Evolutionary conservation across 2,113 vertebrate species (phyloP), one percentile per base, ranked within the genome.

Genomic region (Coptodon bakossiorum): DNA sequence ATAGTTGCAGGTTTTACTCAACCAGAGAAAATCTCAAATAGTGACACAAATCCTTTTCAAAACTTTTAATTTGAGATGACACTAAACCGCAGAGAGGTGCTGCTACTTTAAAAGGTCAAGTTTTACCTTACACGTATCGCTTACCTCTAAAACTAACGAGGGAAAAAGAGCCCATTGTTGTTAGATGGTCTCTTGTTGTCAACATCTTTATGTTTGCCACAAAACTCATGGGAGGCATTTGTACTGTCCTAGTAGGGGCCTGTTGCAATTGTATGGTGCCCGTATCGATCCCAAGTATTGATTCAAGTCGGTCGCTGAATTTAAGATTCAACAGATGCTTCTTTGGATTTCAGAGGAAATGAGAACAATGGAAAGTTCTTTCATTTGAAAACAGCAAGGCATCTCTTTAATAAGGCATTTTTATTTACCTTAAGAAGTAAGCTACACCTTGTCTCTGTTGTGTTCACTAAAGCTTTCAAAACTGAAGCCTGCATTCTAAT

Each of bases 221-320:
- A 93, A 86, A 92, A 81, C 91, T 84, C 92, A 31, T n/a, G 93
- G 88, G 92, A 93, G 84, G 53, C 90, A 90, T 94, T 96, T 95
- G 92, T 94, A 92, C 91, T 83, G 87, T 94, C 88, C 89, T 90
- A 31, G 88, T 85, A 81, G 88, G 84, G 86, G 86, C 89, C 86
- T 89, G 90, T 90, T 92, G 91, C 92, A 93, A 94, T 95, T 95
- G 94, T 92, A 84, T 83, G 89, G 88, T 88, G 88, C 83, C 68
- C 12, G 3, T 81, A 94, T 95, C 4, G 92, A 95, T 93, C 89
- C 63, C 24, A 3, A 19, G 34, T 93, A 96, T 95, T 93, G 95
- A 96, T 93, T 91, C 24, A 66, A 80, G 91, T 83, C 89, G 22
- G 31, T 53, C 61, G 87, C 86, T 86, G 78, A 93, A 90, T 93